Percentiles rank a stretch among this genome's conserved stretches.
phyloP scores from a whole-genome alignment of 2,888 invertebrate genomes.

The Ceraclea dissimilis region DNA sequence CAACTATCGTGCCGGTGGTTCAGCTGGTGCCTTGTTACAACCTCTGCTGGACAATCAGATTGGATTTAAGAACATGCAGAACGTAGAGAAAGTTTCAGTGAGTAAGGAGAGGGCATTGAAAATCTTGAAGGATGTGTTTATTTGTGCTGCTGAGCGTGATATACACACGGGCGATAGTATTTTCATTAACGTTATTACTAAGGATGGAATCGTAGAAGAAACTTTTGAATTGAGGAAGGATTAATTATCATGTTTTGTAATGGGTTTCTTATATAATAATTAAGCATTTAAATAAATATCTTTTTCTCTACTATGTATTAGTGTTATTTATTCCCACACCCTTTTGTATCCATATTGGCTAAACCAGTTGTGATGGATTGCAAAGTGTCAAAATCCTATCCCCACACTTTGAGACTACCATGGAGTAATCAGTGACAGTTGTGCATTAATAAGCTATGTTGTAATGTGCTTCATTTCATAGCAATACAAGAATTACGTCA shows the following conservation, averaged over 20 bases:
- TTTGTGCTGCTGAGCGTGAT: slow-evolving; percentile 95
- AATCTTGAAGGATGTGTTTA: slow-evolving; percentile 91
- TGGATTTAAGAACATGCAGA: slow-evolving; percentile 81
- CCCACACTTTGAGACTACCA: no score
- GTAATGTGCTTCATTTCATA: no score
- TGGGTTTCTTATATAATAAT: neutral
- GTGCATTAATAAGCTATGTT: no score
- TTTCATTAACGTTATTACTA: slow-evolving; percentile 78
- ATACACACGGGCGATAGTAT: slow-evolving; percentile 95
- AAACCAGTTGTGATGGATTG: no score
- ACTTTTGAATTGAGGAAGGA: slow-evolving; percentile 80
- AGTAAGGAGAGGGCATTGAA: slow-evolving; percentile 74
- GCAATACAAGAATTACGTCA: no score
- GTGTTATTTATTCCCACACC: no score
- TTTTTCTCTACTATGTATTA: no score
- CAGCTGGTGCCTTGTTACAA: slow-evolving; percentile 83
- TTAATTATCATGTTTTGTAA: slow-evolving; percentile 43
- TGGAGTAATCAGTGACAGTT: no score
- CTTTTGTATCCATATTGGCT: no score
- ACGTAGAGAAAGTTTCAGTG: slow-evolving; percentile 55
- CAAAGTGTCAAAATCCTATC: no score
- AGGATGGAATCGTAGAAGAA: slow-evolving; percentile 70
- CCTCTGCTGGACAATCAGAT: slow-evolving; percentile 96
- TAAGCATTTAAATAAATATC: neutral
- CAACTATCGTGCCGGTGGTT: slow-evolving; percentile 82